Conservation (phyloP, 2,797 vertebrate species). For the Semotilus atromaculatus region DNA sequence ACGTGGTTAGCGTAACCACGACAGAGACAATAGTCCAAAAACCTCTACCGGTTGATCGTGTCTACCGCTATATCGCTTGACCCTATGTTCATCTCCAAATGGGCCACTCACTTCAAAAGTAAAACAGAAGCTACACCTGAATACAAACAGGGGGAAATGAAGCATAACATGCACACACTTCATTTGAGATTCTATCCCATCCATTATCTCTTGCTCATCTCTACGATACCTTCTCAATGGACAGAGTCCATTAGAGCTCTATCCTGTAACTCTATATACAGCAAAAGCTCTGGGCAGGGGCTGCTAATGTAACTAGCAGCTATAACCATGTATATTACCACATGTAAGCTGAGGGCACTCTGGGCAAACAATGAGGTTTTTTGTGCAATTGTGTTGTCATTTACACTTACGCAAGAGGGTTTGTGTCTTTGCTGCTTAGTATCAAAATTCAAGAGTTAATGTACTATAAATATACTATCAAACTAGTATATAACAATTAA, state of each 20-base stretch:
- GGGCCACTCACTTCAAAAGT: conserved; percentile 1
- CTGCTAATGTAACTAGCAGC: conserved; percentile 54
- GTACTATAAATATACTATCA: no score
- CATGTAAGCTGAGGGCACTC: conserved; percentile 8
- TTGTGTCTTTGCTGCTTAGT: not conserved
- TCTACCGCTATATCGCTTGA: not conserved
- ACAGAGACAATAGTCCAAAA: not conserved
- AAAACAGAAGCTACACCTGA: conserved; percentile 22
- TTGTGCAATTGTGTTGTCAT: no score
- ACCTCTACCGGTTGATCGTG: not conserved
- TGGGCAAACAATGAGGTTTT: not conserved
- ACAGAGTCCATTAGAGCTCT: conserved; percentile 53
- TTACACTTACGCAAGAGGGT: no score
- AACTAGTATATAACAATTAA: no score
- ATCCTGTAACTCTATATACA: conserved; percentile 49
- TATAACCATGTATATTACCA: conserved; percentile 46
- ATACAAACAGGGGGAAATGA: conserved; percentile 34
- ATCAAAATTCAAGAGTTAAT: not conserved
- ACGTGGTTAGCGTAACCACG: no score
- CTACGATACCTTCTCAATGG: conserved; percentile 44
- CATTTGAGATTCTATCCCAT: conserved; percentile 56
- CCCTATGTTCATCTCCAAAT: not conserved
- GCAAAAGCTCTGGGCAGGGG: conserved; percentile 40
- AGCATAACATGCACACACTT: conserved; percentile 46
- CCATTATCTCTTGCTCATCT: conserved; percentile 55